A percentile compares a stretch with the other conserved stretches of the same genome.
Evolutionary conservation across 2,888 invertebrate genomes (phyloP).

Genomic region (Elaeidobius kamerunicus): DNA sequence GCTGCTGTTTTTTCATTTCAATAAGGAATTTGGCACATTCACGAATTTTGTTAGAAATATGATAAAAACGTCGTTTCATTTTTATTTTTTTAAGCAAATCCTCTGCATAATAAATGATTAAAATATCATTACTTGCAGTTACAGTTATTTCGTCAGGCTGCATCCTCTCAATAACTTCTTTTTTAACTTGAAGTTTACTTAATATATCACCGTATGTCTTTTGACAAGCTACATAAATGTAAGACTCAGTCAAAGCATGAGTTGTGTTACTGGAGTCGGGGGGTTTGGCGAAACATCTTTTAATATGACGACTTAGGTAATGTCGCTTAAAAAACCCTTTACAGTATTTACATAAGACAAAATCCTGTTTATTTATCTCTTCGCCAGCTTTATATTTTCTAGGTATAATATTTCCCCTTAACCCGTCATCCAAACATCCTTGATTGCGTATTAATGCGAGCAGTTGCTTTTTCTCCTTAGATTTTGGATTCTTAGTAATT

Average conservation of each 20-base stretch:
- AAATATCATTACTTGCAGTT: neutral
- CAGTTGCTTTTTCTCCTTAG: neutral
- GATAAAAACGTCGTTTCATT: neutral
- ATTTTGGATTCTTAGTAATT: neutral
- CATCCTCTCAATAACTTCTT: neutral
- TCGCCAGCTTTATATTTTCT: neutral
- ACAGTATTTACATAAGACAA: neutral
- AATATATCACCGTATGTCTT: neutral
- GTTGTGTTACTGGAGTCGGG: neutral
- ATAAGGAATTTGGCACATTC: conserved; percentile 5
- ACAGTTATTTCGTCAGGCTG: neutral
- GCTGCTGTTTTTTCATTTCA: conserved; percentile 1
- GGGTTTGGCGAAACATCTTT: neutral
- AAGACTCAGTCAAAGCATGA: neutral
- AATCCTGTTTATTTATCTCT: neutral
- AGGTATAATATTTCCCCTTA: neutral
- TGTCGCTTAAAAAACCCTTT: neutral
- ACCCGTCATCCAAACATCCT: neutral
- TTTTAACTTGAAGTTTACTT: neutral
- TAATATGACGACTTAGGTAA: neutral
- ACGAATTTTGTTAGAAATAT: neutral
- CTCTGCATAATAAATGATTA: neutral
- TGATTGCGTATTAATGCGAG: neutral
- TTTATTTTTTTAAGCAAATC: neutral
- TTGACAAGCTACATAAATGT: neutral